These are phyloP conservation scores for Acropora tenuis DNA, from an alignment of 64 coral and sea anemone genomes.

Conservation along the genomic window DNA sequence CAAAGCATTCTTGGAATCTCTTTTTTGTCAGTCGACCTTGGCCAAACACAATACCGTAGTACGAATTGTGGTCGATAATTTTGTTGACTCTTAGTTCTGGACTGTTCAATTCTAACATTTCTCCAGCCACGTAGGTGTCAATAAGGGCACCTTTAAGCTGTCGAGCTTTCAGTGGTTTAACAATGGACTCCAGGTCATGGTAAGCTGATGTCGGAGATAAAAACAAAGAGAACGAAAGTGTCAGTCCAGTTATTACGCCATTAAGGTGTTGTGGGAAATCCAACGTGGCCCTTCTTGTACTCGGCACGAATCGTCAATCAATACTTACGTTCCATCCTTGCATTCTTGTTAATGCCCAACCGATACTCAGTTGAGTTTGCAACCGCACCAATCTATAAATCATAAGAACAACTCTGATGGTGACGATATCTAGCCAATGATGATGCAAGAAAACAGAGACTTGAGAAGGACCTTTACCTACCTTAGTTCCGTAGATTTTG, in stretches of 20 bases:
- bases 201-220: background rate
- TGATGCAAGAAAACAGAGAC: too few species aligned
- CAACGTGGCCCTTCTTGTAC: too few species aligned
- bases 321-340: conserved; percentile 68
- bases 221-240: background rate
- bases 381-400: conserved; percentile 75
- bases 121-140: conserved; percentile 93
- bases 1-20: conserved; percentile 73
- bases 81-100: conserved; percentile 80
- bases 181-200: background rate
- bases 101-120: conserved; percentile 43
- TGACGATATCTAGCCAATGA: too few species aligned
- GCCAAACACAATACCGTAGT: conserved; percentile 91
- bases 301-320: background rate
- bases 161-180: conserved; percentile 62
- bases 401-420: background rate
- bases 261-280: background rate
- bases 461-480: background rate
- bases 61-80: conserved; percentile 82
- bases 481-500: conserved; percentile 88
- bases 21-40: conserved; percentile 47
- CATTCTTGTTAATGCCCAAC: conserved; percentile 90
- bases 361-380: conserved; percentile 91
- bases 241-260: background rate
- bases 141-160: conserved; percentile 77